A percentile compares a stretch with the other conserved stretches of the same genome.
Evolutionary conservation across 2,888 invertebrate species (phyloP).

Genomic region (Lottia gigantea): DNA sequence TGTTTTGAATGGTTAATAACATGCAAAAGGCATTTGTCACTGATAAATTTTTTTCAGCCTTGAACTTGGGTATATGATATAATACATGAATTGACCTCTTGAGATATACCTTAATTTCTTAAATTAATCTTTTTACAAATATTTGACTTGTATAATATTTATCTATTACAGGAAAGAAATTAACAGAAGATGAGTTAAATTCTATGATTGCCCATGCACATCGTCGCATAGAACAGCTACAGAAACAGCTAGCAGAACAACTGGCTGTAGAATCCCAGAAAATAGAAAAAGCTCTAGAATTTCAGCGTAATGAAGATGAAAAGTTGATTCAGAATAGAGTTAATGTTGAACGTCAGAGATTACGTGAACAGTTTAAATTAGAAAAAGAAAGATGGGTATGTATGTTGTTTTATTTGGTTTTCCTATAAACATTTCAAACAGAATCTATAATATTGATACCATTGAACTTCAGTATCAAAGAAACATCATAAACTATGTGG

Average conservation of each 20-base stretch:
- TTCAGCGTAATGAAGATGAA: conserved; percentile 74
- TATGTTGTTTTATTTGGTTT: background rate
- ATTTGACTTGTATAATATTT: conserved; percentile 5
- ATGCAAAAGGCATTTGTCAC: too few species aligned
- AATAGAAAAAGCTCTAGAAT: conserved; percentile 76
- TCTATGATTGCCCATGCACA: conserved; percentile 83
- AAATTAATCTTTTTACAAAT: background rate
- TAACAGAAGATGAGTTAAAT: conserved; percentile 79
- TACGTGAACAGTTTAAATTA: conserved; percentile 76
- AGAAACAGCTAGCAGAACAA: conserved; percentile 80
- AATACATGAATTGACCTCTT: too few species aligned
- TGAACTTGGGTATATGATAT: too few species aligned
- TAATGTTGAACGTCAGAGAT: conserved; percentile 78
- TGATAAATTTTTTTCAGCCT: too few species aligned
- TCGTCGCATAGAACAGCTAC: conserved; percentile 80
- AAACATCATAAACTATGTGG: too few species aligned
- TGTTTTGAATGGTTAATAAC: too few species aligned
- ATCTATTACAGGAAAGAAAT: conserved; percentile 64
- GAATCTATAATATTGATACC: too few species aligned
- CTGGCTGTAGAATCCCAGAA: conserved; percentile 72
- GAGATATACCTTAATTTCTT: background rate
- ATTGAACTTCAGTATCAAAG: too few species aligned
- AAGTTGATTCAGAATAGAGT: conserved; percentile 72
- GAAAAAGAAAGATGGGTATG: conserved; percentile 75
- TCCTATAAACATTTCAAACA: too few species aligned